Base-by-base conservation (phyloP, 2,113 vertebrate species). In the Solea senegalensis region DNA sequence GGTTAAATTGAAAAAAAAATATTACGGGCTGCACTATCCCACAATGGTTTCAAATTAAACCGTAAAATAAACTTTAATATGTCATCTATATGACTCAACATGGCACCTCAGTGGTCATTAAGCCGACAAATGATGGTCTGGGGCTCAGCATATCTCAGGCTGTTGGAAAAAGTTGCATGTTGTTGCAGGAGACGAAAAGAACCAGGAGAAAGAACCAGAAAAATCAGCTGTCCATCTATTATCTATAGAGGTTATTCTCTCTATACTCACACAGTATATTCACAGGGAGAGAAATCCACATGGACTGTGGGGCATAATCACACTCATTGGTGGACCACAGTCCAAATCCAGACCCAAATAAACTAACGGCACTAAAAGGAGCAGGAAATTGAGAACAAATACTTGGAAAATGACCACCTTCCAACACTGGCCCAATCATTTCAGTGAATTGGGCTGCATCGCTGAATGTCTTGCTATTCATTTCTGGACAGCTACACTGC, bases 41-140 rank as follows among this genome's bases (percentile, higher is more conserved):
- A 54, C 54, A 69, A 50, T 21, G 55, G 39, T 34, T 57, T 76
- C 72, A 84, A 84, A 86, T 78, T 81, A 80, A 78, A 80, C 76
- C 74, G 66, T 41, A 43, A 57, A 69, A 84, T 74, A 78, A 78
- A 82, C 56, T 51, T 72, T 81, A 75, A 86, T 86, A 87, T 76
- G 78, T 85, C 80, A 86, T 83, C 64, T 70, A 72, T 72, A 65
- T 80, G 83, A 76, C 65, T 82, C 78, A 78, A 82, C 49, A 72
- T 83, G 73, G 68, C 83, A 89, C 68, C 78, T 55, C 66, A 49
- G 78, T 60, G 63, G 60, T 82, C 75, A 80, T 84, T 86, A 86
- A 52, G 65, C 66, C 85, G 78, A 89, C 71, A 82, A 76, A 82
- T 80, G 71, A 70, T 65, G 74, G 84, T 76, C 49, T 34, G 43